Conservation (phyloP, 2,113 vertebrate genomes). For the Gambusia holbrooki region DNA sequence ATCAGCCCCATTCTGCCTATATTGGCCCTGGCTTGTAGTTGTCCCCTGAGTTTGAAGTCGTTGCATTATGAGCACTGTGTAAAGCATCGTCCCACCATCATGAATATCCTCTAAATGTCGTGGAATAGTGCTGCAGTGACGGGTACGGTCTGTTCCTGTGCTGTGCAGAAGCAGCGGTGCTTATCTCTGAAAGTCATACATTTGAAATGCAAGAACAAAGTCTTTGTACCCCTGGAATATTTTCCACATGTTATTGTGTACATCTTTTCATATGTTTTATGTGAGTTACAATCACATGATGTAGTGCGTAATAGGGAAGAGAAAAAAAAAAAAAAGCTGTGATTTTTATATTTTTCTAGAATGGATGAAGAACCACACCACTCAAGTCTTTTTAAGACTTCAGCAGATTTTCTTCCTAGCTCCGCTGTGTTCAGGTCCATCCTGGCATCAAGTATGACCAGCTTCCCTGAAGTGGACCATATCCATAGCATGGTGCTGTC, state of each 20-base stretch:
- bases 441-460: no score
- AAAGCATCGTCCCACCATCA: slow-evolving; percentile 31
- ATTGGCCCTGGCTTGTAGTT: slow-evolving; percentile 58
- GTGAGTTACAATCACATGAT: neutral
- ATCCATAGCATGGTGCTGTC: no score
- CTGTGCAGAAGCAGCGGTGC: neutral
- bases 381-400: neutral
- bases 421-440: no score
- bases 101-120: slow-evolving; percentile 31
- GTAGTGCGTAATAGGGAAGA: neutral
- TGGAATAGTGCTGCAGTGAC: slow-evolving; percentile 15
- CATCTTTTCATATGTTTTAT: neutral
- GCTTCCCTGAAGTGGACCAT: no score
- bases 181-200: neutral
- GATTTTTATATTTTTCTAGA: neutral
- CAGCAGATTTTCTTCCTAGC: no score
- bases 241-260: neutral
- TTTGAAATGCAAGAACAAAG: slow-evolving; percentile 12
- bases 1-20: slow-evolving; percentile 69
- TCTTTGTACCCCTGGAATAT: neutral
- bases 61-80: slow-evolving; percentile 56
- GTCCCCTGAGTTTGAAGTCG: slow-evolving; percentile 51
- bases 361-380: neutral
- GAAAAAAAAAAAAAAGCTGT: neutral
- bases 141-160: neutral